A percentile compares a stretch with the other conserved stretches of the same genome.
phyloP scores from a whole-genome alignment of 2,888 invertebrate species.

The Dusona sp. region DNA sequence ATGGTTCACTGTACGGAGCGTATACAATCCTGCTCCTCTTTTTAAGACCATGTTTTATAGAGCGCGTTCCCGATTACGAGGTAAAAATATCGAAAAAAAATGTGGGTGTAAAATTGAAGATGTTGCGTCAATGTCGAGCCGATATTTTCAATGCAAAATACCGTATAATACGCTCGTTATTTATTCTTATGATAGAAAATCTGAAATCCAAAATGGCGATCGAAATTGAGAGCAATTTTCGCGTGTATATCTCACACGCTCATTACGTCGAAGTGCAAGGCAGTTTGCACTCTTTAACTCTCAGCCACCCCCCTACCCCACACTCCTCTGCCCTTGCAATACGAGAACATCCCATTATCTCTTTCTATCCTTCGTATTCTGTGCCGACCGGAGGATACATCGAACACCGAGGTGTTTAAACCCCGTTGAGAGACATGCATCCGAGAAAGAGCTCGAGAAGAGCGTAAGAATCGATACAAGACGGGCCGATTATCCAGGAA shows the following conservation, averaged over 20 bases:
- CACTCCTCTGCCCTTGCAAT: slow-evolving; percentile 12
- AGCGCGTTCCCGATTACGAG: not conserved
- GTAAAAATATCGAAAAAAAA: not conserved
- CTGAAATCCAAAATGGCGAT: not conserved
- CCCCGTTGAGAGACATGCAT: slow-evolving; percentile 9
- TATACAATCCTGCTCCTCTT: not conserved
- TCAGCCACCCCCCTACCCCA: not conserved
- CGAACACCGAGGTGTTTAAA: not conserved
- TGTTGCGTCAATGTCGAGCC: not conserved
- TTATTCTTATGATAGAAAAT: not conserved
- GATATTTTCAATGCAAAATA: not conserved
- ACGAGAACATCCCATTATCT: slow-evolving; percentile 15
- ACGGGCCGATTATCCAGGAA: slow-evolving; percentile 72
- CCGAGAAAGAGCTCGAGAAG: slow-evolving; percentile 40
- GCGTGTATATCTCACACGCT: slow-evolving; percentile 47
- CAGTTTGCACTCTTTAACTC: slow-evolving; percentile 65
- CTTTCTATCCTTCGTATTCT: not conserved
- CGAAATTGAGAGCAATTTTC: slow-evolving; percentile 5
- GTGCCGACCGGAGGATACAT: not conserved
- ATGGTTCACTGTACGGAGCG: not conserved
- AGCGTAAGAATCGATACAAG: slow-evolving; percentile 71
- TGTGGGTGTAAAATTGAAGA: not conserved
- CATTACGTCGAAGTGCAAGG: slow-evolving; percentile 56
- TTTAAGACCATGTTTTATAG: not conserved
- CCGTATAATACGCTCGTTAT: not conserved